Percentiles rank a stretch among this genome's conserved stretches.
These are phyloP conservation scores for Peromyscus melanophrys DNA, from an alignment of 2,797 vertebrate genomes.

Conservation along the genomic window DNA sequence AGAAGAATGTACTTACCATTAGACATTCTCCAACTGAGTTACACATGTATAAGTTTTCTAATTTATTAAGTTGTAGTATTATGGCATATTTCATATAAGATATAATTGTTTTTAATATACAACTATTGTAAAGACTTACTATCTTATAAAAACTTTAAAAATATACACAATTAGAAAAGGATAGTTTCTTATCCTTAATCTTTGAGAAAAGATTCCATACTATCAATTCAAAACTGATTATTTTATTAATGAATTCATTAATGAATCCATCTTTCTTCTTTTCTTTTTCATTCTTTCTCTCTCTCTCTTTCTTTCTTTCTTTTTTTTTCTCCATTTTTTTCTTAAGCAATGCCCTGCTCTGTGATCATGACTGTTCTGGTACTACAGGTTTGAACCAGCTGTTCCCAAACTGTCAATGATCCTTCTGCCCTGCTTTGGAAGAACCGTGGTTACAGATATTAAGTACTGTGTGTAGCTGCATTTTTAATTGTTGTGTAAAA, in stretches of 20 bases:
- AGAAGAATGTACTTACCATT: neutral
- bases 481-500: neutral
- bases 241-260: neutral
- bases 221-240: neutral
- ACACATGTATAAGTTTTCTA: neutral
- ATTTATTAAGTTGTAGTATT: neutral
- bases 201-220: neutral
- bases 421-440: neutral
- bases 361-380: neutral
- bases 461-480: neutral
- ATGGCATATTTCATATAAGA: neutral
- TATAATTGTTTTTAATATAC: neutral
- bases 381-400: neutral
- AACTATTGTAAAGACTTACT: neutral
- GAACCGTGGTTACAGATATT: neutral
- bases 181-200: neutral
- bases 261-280: neutral
- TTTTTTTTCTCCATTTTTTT: neutral
- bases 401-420: neutral
- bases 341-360: neutral
- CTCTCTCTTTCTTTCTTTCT: no score
- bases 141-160: neutral
- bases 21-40: neutral
- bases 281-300: no score
- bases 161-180: neutral